Evolutionary conservation across 2,888 invertebrate species (phyloP), one percentile per base, ranked within the genome.

Genomic region (Lasioglossum lativentre): DNA sequence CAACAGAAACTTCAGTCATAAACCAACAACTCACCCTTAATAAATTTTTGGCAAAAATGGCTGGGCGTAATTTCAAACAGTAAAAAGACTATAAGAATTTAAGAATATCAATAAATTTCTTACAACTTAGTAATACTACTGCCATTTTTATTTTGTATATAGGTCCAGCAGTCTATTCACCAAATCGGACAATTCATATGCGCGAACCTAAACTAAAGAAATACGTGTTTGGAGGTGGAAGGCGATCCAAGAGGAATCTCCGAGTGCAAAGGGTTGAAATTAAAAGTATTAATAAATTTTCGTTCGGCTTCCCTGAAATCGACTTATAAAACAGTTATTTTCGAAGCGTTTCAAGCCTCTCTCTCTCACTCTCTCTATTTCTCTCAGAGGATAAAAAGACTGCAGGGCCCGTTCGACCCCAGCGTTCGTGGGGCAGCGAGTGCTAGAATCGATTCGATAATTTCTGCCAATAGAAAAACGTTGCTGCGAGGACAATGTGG

Each of bases 401-500:
- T 23, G 63, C 66, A 23, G 66, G 66, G 66, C 66, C 66, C 66
- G 66, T 68, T 38, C 23, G 23, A 19, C 19, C 34, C 34, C 66
- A 23, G 38, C 19, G 66, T 63, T 30, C 63, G 63, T 16, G 66
- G 66, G 66, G 66, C 47, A 47, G 56, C n/a, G 56, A 78, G 70
- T 71, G 19, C 27, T 52, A 56, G 71, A 52, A 30, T 78, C 77
- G 77, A 77, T 70, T 68, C 77, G 68, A 68, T 47, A 70, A 77
- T 66, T 66, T 80, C 52, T n/a, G 56, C 81, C 76, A 56, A 52
- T 71, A 82, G 40, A 70, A 66, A 71, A 74, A 66, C 77, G 85
- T 63, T 70, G 34, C 78, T 71, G 66, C 63, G 72, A 85, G 79
- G 82, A 79, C 75, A 77, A 77, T 71, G 74, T 71, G 76, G 81